These are phyloP conservation scores for Drosophila neotestacea DNA, from an alignment of 2,888 invertebrate species.

Conservation along the genomic window DNA sequence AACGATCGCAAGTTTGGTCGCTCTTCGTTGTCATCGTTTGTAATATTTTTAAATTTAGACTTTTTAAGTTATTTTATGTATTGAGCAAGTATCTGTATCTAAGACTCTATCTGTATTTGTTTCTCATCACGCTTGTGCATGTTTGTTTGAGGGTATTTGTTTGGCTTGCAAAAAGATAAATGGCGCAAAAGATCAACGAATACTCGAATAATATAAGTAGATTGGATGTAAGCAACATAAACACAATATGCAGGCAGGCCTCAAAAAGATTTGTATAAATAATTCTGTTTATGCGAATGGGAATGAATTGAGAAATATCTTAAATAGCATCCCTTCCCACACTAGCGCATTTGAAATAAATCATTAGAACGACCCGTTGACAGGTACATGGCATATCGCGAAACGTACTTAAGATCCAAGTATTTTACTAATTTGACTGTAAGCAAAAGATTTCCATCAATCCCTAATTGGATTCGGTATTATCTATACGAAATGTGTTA, in stretches of 20 bases:
- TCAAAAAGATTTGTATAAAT: constrained; percentile 64
- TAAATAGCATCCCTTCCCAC: constrained; percentile 52
- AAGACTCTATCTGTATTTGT: constrained; percentile 28
- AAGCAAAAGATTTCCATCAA: constrained; percentile 9
- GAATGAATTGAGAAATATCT: constrained; percentile 62
- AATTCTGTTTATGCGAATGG: constrained; percentile 66
- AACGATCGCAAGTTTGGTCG: constrained; percentile 64
- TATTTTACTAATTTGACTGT: constrained; percentile 5
- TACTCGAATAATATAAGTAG: constrained; percentile 47
- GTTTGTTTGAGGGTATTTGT: constrained; percentile 47
- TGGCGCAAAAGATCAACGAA: constrained; percentile 59
- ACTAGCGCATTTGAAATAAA: constrained; percentile 54
- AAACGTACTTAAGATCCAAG: constrained; percentile 15
- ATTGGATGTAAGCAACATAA: constrained; percentile 68
- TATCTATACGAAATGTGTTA: constrained; percentile 1
- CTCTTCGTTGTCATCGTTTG: constrained; percentile 79
- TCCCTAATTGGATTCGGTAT: constrained; percentile 10
- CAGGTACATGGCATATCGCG: constrained; percentile 54
- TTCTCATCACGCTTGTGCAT: constrained; percentile 7
- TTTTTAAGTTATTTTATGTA: constrained; percentile 80
- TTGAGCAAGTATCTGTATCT: constrained; percentile 67
- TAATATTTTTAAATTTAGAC: constrained; percentile 83
- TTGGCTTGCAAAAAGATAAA: constrained; percentile 63
- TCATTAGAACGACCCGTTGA: constrained; percentile 63
- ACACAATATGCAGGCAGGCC: constrained; percentile 74